Base-by-base conservation (phyloP, 2,113 vertebrate species). In the Coreoperca whiteheadi region DNA sequence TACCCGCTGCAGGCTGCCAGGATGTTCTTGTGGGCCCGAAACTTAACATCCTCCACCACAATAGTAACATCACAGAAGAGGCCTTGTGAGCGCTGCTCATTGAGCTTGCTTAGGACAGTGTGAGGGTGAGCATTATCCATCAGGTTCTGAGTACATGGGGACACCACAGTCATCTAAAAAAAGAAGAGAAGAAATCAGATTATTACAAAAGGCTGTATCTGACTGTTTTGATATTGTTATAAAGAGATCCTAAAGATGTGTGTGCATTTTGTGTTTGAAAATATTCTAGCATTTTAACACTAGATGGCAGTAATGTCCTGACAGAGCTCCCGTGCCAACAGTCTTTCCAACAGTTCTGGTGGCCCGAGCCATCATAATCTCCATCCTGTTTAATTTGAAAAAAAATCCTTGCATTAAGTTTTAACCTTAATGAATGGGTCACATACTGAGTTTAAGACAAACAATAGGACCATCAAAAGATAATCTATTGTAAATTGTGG, bases 41-140 rank as follows among this genome's bases (percentile, higher is more conserved):
- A 99, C 91, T 99, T 99, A 69, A 98, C 98, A 73, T 99, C 98
- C 89, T 98, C 98, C 90, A 99, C 98, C 18, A 99, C 98, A 67
- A 99, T 97, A 60, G 98, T 99, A 72, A 99, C 97, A 76, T 99
- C 98, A 21, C 98, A 99, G 85, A 99, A 96, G 85, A 98, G 95
- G 76, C 98, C 98, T 63, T 97, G 96, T 34, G 96, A 97, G 53
- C 98, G 98, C 85, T 99, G 98, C 86, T 99, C 98, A 10, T 98
- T 98, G 84, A 99, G 94, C 90, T 96, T 96, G 88, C 96, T 96
- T 39, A 99, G 98, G 59, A 99, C 96, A 1, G 95, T 95, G 84
- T 96, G 96, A 83, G 97, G 96, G 90, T 99, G 98, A 60, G 96
- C 93, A 90, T 95, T 95, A 15, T 99, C 98, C 95, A 97, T 97